phyloP scores from a whole-genome alignment of 2,888 invertebrate genomes.

The Megamerina dolium region DNA sequence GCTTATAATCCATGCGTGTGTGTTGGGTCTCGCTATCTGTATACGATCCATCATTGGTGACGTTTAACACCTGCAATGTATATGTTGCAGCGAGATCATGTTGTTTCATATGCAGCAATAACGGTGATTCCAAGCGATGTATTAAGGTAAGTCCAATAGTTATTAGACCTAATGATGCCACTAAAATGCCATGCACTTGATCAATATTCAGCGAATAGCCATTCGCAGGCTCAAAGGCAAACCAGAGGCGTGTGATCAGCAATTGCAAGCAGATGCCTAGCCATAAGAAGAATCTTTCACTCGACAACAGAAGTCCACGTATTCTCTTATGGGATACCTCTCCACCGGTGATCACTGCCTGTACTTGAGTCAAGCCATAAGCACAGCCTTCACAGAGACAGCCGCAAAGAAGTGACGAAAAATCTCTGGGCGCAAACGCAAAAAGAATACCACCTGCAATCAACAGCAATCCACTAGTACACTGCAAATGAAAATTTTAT shows the following conservation, averaged over 20 bases:
- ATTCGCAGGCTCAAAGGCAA: conserved; percentile 23
- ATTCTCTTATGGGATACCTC: conserved; percentile 38
- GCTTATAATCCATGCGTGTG: conserved; percentile 33
- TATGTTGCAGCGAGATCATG: conserved; percentile 30
- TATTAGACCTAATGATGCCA: conserved; percentile 32
- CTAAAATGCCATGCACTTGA: conserved; percentile 38
- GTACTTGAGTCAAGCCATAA: conserved; percentile 39
- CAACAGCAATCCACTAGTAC: conserved; percentile 35
- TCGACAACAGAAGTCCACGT: conserved; percentile 37
- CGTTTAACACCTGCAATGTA: conserved; percentile 27
- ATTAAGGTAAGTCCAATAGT: conserved; percentile 30
- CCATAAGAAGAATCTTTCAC: conserved; percentile 42
- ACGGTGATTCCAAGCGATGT: conserved; percentile 35
- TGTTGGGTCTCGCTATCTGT: conserved; percentile 28
- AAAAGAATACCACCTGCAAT: conserved; percentile 36
- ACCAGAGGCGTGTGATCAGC: conserved; percentile 36
- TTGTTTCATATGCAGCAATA: conserved; percentile 32
- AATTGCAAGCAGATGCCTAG: conserved; percentile 40
- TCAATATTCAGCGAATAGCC: conserved; percentile 31
- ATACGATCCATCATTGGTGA: conserved; percentile 19
- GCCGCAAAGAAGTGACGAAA: conserved; percentile 27
- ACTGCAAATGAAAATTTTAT: conserved; percentile 24
- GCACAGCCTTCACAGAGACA: conserved; percentile 41
- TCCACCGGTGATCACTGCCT: conserved; percentile 36
- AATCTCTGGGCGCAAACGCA: conserved; percentile 26